Base-by-base conservation (phyloP, 2,888 invertebrate species). In the Drosophila birchii region DNA sequence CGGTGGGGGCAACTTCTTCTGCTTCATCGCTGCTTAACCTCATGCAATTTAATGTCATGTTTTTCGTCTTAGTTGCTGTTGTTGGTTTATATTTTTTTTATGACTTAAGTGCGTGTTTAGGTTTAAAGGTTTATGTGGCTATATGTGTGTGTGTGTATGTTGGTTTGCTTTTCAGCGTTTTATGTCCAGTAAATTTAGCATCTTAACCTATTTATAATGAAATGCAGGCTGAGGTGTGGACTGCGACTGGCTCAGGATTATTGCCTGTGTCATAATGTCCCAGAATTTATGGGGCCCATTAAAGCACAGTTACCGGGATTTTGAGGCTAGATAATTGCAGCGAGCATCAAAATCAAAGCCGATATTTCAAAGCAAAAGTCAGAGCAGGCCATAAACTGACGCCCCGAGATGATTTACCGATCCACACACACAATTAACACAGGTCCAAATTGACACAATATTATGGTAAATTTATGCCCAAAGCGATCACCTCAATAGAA, bases 11-110 rank as follows among this genome's bases (percentile, higher is more conserved):
- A 60, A 38, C 43, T 44, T 43, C 69, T 53, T 58, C 68, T 71
- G 68, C 53, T 54, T 51, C 56, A 45, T 26, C 61, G 70, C 62
- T 78, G 73, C 62, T 78, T 79, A 81, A 72, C 87, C 89, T 76
- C 89, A 78, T 87, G 85, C 89, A 87, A 86, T 89, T 89, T 89
- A 89, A 86, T 86, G 89, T 89, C 89, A 86, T 86, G 88, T 85
- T 85, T 83, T 83, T 85, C 88, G 81, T 85, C 88, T 83, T 84
- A 83, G 87, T 85, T 76, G 87, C 73, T 75, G 56, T 67, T 76
- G 75, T 62, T 76, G 53, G 45, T 61, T 58, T 64, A 23, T 58
- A 71, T 51, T 73, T 60, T 79, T 88, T 89, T 86, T 88, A 88
- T 88, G 87, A 79, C 88, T 85, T 86, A 86, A 89, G 89, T 87